phyloP scores from a whole-genome alignment of 2,113 vertebrate species.

The Psephotus haematonotus region DNA sequence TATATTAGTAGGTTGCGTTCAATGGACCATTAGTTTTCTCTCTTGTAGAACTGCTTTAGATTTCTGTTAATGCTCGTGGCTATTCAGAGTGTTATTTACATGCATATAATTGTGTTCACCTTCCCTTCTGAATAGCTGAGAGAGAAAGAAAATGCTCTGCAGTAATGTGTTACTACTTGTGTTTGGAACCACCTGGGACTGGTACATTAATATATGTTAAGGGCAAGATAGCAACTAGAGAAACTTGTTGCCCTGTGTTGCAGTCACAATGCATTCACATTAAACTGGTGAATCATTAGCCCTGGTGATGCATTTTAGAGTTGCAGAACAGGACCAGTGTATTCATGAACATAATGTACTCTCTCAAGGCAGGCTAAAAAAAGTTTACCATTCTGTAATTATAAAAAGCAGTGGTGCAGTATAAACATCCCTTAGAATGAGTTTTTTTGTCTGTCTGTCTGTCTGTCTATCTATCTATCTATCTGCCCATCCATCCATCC shows the following conservation, averaged over 20 bases:
- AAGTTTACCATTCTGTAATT: not conserved
- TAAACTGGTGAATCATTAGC: slow-evolving; percentile 77
- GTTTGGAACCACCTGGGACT: not conserved
- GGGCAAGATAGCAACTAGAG: not conserved
- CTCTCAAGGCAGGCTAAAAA: not conserved
- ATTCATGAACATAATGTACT: not conserved
- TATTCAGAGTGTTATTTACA: not conserved
- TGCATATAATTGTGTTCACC: not conserved
- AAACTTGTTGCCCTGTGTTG: slow-evolving; percentile 30
- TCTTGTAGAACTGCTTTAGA: not conserved
- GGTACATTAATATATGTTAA: not conserved
- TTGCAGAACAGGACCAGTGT: slow-evolving; percentile 57
- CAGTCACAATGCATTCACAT: not conserved
- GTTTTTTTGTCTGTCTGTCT: not conserved
- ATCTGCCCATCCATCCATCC: too few relatives aligned
- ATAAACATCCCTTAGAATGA: not conserved
- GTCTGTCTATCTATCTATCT: accelerated
- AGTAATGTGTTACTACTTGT: slow-evolving; percentile 7
- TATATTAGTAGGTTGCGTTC: not conserved
- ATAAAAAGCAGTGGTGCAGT: not conserved
- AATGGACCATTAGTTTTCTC: not conserved
- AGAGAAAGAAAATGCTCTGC: not conserved
- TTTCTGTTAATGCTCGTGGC: not conserved
- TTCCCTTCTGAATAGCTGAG: not conserved
- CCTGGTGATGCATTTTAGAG: not conserved